A percentile compares a stretch with the other conserved stretches of the same genome.
Evolutionary conservation across 2,888 invertebrate genomes (phyloP).

Genomic region (Idaea straminata): DNA sequence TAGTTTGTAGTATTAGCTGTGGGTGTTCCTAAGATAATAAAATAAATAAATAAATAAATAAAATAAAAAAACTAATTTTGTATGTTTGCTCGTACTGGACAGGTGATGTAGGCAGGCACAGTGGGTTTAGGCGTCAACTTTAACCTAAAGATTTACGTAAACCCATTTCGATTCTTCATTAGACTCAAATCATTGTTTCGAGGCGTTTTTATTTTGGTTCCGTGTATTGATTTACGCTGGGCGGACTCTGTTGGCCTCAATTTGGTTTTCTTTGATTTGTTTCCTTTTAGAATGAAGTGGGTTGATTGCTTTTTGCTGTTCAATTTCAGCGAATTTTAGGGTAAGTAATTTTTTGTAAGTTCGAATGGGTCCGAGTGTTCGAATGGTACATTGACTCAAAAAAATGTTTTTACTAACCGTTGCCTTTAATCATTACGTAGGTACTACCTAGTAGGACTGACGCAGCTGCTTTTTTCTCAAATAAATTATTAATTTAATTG

Average conservation of each 20-base stretch:
- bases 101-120: not conserved
- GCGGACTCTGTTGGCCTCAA: not conserved
- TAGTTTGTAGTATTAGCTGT: no score
- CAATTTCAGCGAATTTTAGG: conserved; percentile 18
- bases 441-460: no score
- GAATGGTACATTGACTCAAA: no score
- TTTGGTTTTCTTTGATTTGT: conserved; percentile 10
- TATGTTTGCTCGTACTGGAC: no score
- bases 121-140: not conserved
- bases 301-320: conserved; percentile 9
- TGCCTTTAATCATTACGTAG: no score
- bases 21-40: no score
- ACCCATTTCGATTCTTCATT: not conserved
- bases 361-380: not conserved
- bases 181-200: not conserved
- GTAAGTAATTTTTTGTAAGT: not conserved
- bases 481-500: no score
- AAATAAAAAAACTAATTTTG: no score
- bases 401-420: no score
- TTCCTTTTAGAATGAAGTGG: conserved; percentile 14
- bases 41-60: no score
- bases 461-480: no score
- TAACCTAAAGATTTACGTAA: not conserved
- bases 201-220: not conserved
- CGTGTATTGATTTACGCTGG: not conserved